Conservation (phyloP, 2,113 vertebrate species). For the Salvelinus fontinalis region DNA sequence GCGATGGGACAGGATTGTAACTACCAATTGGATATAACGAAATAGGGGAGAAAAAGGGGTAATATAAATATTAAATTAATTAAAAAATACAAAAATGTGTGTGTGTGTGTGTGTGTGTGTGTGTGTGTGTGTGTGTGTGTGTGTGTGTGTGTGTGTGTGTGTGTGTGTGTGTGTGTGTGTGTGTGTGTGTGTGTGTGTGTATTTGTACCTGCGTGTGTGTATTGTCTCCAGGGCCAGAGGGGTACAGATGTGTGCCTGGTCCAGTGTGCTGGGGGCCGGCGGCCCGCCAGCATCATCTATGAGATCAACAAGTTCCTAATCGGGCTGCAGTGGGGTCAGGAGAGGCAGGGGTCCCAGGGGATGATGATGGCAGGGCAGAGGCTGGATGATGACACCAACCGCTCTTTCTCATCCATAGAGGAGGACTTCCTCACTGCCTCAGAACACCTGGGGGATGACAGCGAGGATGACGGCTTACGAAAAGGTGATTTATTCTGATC, state of each 20-base stretch:
- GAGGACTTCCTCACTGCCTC: constrained; percentile 96
- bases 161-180: constrained; percentile 2
- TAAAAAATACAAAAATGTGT: no score
- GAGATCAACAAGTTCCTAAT: constrained; percentile 97
- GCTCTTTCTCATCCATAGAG: constrained; percentile 93
- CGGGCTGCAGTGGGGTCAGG: constrained; percentile 87
- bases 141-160: constrained; percentile 2
- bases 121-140: constrained; percentile 7
- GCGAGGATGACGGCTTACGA: constrained; percentile 81
- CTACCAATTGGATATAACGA: neutral
- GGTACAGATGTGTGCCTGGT: constrained; percentile 87
- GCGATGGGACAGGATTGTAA: no score
- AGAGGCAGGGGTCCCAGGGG: constrained; percentile 78
- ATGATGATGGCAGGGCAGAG: constrained; percentile 62
- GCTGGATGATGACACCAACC: constrained; percentile 91
- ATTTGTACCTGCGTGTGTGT: neutral
- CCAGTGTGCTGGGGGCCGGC: constrained; percentile 79
- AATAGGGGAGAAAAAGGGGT: no score
- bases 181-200: neutral
- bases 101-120: no score
- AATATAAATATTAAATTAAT: no score
- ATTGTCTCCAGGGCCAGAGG: constrained; percentile 74
- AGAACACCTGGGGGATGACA: constrained; percentile 92
- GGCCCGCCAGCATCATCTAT: constrained; percentile 82
- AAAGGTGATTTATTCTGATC: constrained; percentile 72